Evolutionary conservation across 92 coral and sea anemone genomes (phyloP).

Genomic region (Zoanthus gigantus): DNA sequence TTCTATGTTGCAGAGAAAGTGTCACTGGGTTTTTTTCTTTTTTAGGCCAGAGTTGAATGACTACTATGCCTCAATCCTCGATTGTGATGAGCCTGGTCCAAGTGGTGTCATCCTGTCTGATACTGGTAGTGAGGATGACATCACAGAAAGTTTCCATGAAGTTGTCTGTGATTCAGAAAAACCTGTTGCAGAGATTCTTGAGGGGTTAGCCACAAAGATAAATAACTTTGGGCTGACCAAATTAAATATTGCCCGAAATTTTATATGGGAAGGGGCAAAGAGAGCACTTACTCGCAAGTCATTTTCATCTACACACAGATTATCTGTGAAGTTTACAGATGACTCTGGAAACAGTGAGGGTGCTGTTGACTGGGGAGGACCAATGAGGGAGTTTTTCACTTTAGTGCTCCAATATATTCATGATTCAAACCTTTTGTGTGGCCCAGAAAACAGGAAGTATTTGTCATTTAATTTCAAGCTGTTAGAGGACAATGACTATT

Average conservation of each 20-base stretch:
- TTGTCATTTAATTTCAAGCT: constrained; percentile 54
- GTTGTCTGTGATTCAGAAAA: not conserved
- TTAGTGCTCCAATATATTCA: constrained; percentile 60
- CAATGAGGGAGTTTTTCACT: constrained; percentile 67
- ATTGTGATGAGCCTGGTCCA: not conserved
- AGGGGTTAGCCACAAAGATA: constrained; percentile 7
- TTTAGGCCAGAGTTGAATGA: constrained; percentile 8
- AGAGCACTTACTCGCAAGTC: constrained; percentile 31
- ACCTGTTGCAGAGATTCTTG: constrained; percentile 3
- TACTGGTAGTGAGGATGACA: not conserved
- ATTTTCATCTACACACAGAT: not conserved
- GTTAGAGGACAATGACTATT: constrained; percentile 59
- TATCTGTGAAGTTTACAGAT: constrained; percentile 21
- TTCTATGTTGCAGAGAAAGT: not conserved
- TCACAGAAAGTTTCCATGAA: constrained; percentile 19
- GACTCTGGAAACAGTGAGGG: constrained; percentile 63
- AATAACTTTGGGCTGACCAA: not conserved
- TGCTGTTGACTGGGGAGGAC: constrained; percentile 73
- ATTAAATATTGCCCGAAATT: constrained; percentile 21
- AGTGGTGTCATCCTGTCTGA: constrained; percentile 10
- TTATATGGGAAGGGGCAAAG: constrained; percentile 27
- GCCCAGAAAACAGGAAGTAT: constrained; percentile 55
- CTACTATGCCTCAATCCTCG: not conserved
- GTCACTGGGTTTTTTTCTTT: not conserved
- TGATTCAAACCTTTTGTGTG: constrained; percentile 57